Conservation (phyloP, 1,140 invertebrate species). For the Episyrphus balteatus region DNA sequence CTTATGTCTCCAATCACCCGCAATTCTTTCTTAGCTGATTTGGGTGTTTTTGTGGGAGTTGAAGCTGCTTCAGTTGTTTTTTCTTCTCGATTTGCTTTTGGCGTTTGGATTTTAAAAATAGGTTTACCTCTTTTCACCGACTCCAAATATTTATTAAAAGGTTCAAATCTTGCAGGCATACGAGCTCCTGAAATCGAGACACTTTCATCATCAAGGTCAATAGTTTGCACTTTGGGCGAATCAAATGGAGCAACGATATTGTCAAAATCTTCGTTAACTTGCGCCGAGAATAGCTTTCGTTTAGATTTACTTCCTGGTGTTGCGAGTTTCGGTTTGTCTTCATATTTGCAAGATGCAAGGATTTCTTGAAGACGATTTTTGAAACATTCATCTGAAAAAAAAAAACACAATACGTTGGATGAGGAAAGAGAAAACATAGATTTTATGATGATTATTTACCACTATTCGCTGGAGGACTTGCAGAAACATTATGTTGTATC, state of each 20-base stretch:
- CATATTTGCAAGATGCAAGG: conserved; percentile 15
- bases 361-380: conserved; percentile 19
- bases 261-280: neutral
- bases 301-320: conserved; percentile 9
- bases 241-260: neutral
- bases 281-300: conserved; percentile 21
- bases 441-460: neutral
- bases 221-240: neutral
- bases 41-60: neutral
- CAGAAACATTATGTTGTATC: conserved; percentile 7
- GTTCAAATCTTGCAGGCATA: neutral
- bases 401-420: neutral
- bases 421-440: neutral
- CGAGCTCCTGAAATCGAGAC: neutral
- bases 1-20: conserved; percentile 1
- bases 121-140: conserved; percentile 7
- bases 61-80: neutral
- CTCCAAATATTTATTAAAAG: conserved; percentile 8
- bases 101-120: conserved; percentile 10
- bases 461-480: conserved; percentile 11
- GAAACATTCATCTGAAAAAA: neutral
- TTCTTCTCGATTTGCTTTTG: conserved; percentile 13
- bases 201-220: conserved; percentile 7
- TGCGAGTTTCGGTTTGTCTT: conserved; percentile 9
- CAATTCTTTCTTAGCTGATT: neutral